Conservation (phyloP, 1,140 invertebrate species). For the Sminthurinus signatus region DNA sequence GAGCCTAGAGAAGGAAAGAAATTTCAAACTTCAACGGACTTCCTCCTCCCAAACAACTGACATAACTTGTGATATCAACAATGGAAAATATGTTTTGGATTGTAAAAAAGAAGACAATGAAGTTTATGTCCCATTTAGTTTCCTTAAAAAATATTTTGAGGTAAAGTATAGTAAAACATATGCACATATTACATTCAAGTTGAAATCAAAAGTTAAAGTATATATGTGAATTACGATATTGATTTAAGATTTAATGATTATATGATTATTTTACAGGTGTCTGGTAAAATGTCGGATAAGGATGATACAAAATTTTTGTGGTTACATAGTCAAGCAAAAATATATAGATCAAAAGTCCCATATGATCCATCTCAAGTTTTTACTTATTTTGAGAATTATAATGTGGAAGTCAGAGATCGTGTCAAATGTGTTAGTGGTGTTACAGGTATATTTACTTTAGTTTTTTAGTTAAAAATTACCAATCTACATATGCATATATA, state of each 20-base stretch:
- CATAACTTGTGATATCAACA: slow-evolving; percentile 56
- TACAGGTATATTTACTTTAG: slow-evolving; percentile 55
- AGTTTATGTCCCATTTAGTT: slow-evolving; percentile 86
- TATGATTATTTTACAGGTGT: slow-evolving; percentile 51
- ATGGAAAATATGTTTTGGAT: slow-evolving; percentile 75
- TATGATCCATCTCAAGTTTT: slow-evolving; percentile 84
- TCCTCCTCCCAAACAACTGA: slow-evolving; percentile 7
- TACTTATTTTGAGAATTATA: slow-evolving; percentile 96
- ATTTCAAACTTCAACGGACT: too few relatives aligned
- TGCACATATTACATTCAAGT: not conserved
- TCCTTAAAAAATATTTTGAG: slow-evolving; percentile 91
- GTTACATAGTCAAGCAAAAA: slow-evolving; percentile 89
- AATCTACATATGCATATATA: too few relatives aligned
- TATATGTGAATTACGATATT: not conserved
- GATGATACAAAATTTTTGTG: slow-evolving; percentile 79
- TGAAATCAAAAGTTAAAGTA: not conserved
- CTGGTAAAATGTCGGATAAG: slow-evolving; percentile 64
- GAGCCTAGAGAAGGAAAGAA: too few relatives aligned
- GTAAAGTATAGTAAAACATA: slow-evolving; percentile 48
- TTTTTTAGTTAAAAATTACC: too few relatives aligned
- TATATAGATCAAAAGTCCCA: slow-evolving; percentile 74
- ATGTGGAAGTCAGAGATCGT: slow-evolving; percentile 87
- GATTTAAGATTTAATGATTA: slow-evolving; percentile 4
- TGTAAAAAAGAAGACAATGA: slow-evolving; percentile 79
- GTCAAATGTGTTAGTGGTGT: slow-evolving; percentile 91